Conservation (phyloP, 23 tunicate genomes). For the Halocynthia aurantium region DNA sequence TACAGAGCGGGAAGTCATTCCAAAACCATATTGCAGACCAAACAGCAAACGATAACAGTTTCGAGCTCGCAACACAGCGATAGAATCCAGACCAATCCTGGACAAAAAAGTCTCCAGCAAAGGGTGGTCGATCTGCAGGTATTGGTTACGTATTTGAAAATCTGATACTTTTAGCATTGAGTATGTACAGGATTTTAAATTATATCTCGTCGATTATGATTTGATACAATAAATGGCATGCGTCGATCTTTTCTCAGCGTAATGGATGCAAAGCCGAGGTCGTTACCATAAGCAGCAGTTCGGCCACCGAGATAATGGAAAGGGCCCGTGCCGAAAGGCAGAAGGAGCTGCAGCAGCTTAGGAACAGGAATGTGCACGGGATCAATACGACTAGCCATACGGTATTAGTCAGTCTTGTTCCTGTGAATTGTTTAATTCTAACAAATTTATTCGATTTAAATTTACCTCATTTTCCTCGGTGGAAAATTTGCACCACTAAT, state of each 20-base stretch:
- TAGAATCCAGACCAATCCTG: conserved; percentile 25
- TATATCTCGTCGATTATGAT: not conserved
- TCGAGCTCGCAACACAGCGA: not conserved
- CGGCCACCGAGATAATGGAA: conserved; percentile 17
- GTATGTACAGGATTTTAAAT: not conserved
- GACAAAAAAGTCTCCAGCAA: conserved; percentile 54
- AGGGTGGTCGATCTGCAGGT: conserved; percentile 68
- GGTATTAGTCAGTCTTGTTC: no score
- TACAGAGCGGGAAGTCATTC: not conserved
- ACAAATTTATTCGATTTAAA: no score
- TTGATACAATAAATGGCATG: not conserved
- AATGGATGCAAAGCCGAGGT: conserved; percentile 19
- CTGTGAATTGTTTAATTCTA: no score
- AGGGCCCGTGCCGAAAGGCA: conserved; percentile 21
- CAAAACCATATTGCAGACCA: conserved; percentile 4
- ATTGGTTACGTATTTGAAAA: not conserved
- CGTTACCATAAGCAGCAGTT: conserved; percentile 18
- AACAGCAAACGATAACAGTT: conserved; percentile 1
- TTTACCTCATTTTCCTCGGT: no score
- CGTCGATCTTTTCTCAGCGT: not conserved
- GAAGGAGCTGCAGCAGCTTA: conserved; percentile 14
- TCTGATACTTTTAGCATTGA: not conserved
- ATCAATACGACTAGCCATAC: not conserved
- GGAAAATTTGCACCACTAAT: no score
- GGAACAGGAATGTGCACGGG: conserved; percentile 16